phyloP scores from a whole-genome alignment of 2,888 invertebrate species.

The Epistrophe grossulariae region DNA sequence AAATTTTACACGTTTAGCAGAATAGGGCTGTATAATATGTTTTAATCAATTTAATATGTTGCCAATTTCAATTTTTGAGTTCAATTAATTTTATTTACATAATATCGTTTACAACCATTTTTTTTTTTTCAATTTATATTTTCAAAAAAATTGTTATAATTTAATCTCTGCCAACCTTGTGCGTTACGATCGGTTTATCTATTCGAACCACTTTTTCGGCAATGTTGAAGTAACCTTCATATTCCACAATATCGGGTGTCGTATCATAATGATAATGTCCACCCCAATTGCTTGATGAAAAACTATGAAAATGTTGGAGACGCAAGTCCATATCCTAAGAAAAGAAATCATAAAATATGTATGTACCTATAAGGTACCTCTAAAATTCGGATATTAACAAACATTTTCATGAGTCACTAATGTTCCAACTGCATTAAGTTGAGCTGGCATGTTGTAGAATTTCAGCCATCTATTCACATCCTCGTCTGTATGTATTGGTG shows the following conservation, averaged over 20 bases:
- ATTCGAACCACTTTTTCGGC: slow-evolving; percentile 90
- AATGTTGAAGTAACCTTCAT: slow-evolving; percentile 94
- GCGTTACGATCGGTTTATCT: slow-evolving; percentile 89
- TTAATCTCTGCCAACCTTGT: slow-evolving; percentile 91
- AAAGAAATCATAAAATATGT: not conserved
- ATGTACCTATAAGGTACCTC: not conserved
- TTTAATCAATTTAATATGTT: too few relatives aligned
- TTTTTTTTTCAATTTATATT: too few relatives aligned
- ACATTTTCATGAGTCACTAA: slow-evolving; percentile 94
- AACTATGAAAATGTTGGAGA: slow-evolving; percentile 98
- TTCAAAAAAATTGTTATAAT: not conserved
- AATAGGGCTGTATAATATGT: too few relatives aligned
- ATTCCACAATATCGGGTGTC: slow-evolving; percentile 92
- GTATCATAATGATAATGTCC: slow-evolving; percentile 99
- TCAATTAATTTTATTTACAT: too few relatives aligned
- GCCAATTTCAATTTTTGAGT: too few relatives aligned
- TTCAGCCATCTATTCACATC: slow-evolving; percentile 94
- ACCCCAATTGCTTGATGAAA: slow-evolving; percentile 91
- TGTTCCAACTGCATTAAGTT: slow-evolving; percentile 94
- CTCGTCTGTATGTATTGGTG: slow-evolving; percentile 89
- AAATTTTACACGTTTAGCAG: too few relatives aligned
- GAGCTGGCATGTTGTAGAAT: slow-evolving; percentile 95
- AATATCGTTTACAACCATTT: too few relatives aligned
- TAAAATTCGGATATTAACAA: slow-evolving; percentile 76
- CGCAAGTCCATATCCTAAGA: slow-evolving; percentile 92